Evolutionary conservation across 1,140 invertebrate species (phyloP), one percentile per base, ranked within the genome.

Genomic region (Cotesia typhae): DNA sequence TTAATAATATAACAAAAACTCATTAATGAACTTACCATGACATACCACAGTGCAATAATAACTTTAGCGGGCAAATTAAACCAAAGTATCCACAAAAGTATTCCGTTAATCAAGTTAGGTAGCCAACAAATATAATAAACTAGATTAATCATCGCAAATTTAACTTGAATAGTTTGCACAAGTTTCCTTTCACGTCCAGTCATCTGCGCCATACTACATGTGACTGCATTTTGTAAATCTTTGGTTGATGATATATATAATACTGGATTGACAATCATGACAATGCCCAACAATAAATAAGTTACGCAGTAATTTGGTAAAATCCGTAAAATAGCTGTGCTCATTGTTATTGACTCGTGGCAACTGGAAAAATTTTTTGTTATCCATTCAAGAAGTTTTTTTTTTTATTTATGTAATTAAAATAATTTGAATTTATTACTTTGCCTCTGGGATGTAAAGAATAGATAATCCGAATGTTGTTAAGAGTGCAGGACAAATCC

Each of bases 101-200:
- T 81, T 6, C 92, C 92, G 82, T 94, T 94, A 4, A 94, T 85
- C 14, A 95, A 81, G 86, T 95, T 95, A 9, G 94, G 93, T 53
- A 93, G 73, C 94, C 94, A 95, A 79, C 94, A 95, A 17, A 94
- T 73, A 79, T 94, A 94, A 83, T 94, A 95, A 3, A 91, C 92
- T 1, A 91, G 77, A 83, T 93, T 94, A 55, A 94, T 94, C 9
- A 92, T 83, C 10, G 90, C 90, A 84, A 95, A 95, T 84, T 94
- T 94, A 0, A 92, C 77, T 84, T 88, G 90, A 20, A 94, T 85
- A 1, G 90, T 88, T 76, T 93, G 90, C 5, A 94, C 88, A 20
- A 95, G 85, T 70, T 89, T 89, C 60, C 94, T 85, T 79, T 95
- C 94, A 75, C 90, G 89, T 28, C 90, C 90, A 1, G 93, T 93